phyloP scores from a whole-genome alignment of 2,113 vertebrate genomes.

The Numida meleagris region DNA sequence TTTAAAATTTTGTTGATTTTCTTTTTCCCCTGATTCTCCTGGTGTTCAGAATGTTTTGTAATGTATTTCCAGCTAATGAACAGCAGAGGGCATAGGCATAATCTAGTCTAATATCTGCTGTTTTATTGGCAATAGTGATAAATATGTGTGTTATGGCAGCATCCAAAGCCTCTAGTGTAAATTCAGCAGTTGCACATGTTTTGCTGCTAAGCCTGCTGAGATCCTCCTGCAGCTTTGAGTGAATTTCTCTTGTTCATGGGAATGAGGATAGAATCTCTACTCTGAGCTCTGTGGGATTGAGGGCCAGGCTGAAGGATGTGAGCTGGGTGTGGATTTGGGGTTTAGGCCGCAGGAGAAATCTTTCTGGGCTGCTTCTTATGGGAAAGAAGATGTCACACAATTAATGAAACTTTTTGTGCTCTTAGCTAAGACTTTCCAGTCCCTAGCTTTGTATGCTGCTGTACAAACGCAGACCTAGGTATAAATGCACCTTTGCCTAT shows the following conservation, averaged over 20 bases:
- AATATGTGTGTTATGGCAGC: neutral
- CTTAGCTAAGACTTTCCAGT: neutral
- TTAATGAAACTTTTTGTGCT: neutral
- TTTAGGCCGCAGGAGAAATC: neutral
- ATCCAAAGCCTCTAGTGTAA: conserved; percentile 42
- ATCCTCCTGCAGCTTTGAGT: conserved; percentile 38
- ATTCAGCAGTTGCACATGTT: conserved; percentile 53
- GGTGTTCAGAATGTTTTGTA: neutral
- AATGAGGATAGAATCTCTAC: conserved; percentile 7
- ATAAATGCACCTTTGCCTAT: neutral
- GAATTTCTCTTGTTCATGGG: conserved; percentile 30
- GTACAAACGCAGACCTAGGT: neutral
- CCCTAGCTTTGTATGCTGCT: neutral
- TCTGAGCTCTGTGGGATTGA: neutral
- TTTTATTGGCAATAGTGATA: neutral
- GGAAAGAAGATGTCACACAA: neutral
- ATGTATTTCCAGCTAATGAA: neutral
- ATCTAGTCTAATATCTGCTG: neutral
- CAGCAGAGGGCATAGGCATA: conserved; percentile 56
- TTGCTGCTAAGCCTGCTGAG: conserved; percentile 59
- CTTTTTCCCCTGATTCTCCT: neutral
- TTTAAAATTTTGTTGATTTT: neutral
- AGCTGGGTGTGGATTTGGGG: neutral
- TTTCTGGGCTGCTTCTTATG: neutral
- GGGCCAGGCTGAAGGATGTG: conserved; percentile 5